Base-by-base conservation (phyloP, 1,140 invertebrate species). In the Anoplolepis gracilipes region DNA sequence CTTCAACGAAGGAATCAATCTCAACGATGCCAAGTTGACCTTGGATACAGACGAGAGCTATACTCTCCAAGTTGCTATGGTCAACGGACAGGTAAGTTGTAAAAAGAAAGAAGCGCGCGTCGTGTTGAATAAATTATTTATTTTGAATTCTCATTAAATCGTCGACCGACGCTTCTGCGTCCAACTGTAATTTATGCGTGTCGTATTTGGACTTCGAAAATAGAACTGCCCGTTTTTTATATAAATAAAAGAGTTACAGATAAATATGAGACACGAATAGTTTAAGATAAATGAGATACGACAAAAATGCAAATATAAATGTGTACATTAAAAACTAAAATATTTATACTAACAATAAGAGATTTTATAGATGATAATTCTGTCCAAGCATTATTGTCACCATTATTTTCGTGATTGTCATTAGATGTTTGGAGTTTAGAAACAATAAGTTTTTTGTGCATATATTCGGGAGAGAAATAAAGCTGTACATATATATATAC, bases 41-140 rank as follows among this genome's bases (percentile, higher is more conserved):
- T 91, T 97, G 64, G 93, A 96, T 5, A 96, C 96, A 0, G 96
- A 97, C 75, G 97, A 98, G 93, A 96, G 96, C 87, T 98, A 98
- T 87, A 92, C 79, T 0, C 91, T 98, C 0, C 94, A 94, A 4
- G 46, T 90, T 4, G 28, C 91, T 6, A 93, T 93, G 5, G 90
- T 93, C 57, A 87, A 94, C 30, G 95, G 95, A 25, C 93, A 92
- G 79, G 93, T 97, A 78, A 92, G 85, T 67, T 67, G n/a, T 36
- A 28, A 57, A 67, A 55, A 46, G 6, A 28, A 62, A 62, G 5
- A 57, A 79, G 1, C 16, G 13, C 6, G 6, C 13, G 19, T 19
- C 19, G 39, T 7, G n/a, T 30, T 82, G 33, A 72, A 57, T 72
- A 72, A 72, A 81, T n/a, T n/a, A n/a, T 81, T 81, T 42, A 16